These are phyloP conservation scores for Drosophila subsilvestris DNA, from an alignment of 2,888 invertebrate species.

Conservation along the genomic window DNA sequence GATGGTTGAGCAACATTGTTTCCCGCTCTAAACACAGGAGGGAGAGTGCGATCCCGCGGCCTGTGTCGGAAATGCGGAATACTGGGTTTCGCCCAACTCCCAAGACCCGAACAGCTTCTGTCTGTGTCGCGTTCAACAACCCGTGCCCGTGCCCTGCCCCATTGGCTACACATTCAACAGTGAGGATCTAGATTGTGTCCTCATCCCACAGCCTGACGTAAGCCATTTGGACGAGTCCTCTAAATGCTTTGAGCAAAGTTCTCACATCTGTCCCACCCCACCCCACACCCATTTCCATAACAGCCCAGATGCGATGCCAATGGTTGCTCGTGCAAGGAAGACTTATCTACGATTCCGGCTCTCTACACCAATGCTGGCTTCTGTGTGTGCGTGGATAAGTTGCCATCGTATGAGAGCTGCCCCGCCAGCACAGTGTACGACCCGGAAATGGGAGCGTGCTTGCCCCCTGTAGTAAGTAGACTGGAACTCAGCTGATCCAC, in stretches of 20 bases:
- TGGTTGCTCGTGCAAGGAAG: constrained; percentile 46
- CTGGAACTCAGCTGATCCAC: not conserved
- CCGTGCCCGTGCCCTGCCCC: constrained; percentile 68
- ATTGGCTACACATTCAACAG: constrained; percentile 64
- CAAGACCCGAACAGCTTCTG: constrained; percentile 72
- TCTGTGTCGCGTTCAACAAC: constrained; percentile 62
- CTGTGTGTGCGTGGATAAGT: constrained; percentile 59
- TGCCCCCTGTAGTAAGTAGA: constrained; percentile 15
- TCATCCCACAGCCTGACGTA: constrained; percentile 55
- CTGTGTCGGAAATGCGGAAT: constrained; percentile 53
- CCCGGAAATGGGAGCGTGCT: constrained; percentile 13
- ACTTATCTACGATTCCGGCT: constrained; percentile 54
- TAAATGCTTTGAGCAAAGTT: not conserved
- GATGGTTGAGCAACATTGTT: not conserved
- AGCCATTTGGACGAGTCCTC: constrained; percentile 21
- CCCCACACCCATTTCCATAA: not conserved
- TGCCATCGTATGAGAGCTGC: constrained; percentile 49
- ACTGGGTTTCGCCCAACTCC: constrained; percentile 48
- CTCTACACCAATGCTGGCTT: constrained; percentile 52
- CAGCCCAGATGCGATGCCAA: constrained; percentile 67
- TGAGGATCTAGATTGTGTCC: constrained; percentile 20
- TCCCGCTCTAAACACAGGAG: constrained; percentile 45
- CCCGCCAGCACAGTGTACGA: constrained; percentile 37
- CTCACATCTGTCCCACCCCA: too few species aligned
- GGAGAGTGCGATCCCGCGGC: constrained; percentile 74